Base-by-base conservation (phyloP, 2,888 invertebrate species). In the Pristionchus maxplancki region DNA sequence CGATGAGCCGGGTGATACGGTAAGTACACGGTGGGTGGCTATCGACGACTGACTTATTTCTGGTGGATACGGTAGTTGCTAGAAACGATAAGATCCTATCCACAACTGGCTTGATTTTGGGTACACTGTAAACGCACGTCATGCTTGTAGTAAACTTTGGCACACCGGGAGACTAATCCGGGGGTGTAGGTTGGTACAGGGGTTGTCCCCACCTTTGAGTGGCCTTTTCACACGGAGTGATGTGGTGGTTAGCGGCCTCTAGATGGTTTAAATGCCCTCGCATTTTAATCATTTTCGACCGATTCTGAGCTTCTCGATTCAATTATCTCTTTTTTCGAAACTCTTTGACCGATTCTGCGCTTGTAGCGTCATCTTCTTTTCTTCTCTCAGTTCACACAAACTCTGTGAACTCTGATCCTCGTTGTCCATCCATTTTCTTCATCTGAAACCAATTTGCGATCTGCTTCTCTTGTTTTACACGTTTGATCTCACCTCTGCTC, bases 1-100 rank as follows among this genome's bases (percentile, higher is more conserved):
- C 82, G 1, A 50, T 83, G 53, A 31, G 82, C 50, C 28, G 53
- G 44, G 82, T 83, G 82, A 83, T 50, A 53, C 50, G 82, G 82
- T 83, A 34, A 20, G 82, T 5, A 67, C 67, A 58, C 53, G 53
- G 20, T 58, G n/a, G n/a, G n/a, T n/a, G n/a, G n/a, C 53, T 13
- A 64, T 64, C 31, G 58, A 31, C 11, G 15, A 64, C 31, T 71
- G 37, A 71, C 37, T 37, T 37, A 34, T 37, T 71, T 15, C 67
- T 62, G 8, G 34, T 15, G n/a, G 15, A 64, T 24, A 64, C 4
- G 15, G 64, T n/a, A 28, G 9, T 48, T 48, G 44, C 13, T 13
- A 13, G 13, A 9, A 6, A 58, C 53, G 53, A 24, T 58, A n/a
- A n/a, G n/a, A n/a, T n/a, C n/a, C 53, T 13, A 64, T 64, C 31